Conservation (phyloP, 1,140 invertebrate species). For the Polypedilum vanderplanki region DNA sequence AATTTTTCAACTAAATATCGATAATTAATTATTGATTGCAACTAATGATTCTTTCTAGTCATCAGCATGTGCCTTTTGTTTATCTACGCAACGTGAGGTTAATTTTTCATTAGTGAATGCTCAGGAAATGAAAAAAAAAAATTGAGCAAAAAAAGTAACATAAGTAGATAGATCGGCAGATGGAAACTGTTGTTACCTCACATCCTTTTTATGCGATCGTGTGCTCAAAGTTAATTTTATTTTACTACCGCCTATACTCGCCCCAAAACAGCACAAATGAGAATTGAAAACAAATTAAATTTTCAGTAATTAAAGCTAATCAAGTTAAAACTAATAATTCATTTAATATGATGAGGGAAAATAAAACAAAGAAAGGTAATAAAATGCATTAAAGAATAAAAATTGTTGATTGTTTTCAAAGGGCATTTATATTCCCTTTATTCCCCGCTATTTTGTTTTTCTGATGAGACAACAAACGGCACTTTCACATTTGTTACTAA, state of each 20-base stretch:
- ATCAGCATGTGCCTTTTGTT: background rate
- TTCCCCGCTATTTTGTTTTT: background rate
- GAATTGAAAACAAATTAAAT: conserved; percentile 23
- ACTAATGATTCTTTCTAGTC: conserved; percentile 17
- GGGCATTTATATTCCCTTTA: conserved; percentile 2
- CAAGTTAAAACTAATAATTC: background rate
- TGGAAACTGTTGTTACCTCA: background rate
- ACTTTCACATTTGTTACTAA: conserved; percentile 8
- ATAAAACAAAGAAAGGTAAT: background rate
- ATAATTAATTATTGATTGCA: conserved; percentile 28
- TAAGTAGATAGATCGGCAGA: background rate
- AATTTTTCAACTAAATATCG: background rate
- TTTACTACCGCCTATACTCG: background rate
- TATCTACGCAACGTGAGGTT: background rate
- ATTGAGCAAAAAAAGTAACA: background rate
- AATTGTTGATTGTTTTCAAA: background rate
- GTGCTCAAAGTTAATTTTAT: conserved; percentile 22
- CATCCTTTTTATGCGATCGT: conserved; percentile 28
- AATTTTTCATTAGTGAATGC: conserved; percentile 21
- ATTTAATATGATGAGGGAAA: background rate
- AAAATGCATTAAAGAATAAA: background rate
- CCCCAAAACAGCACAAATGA: background rate
- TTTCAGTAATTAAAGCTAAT: conserved; percentile 27
- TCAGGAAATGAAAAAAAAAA: background rate
- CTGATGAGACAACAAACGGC: background rate